These are phyloP conservation scores for Myzus persicae DNA, from an alignment of 1,140 invertebrate genomes.

Conservation along the genomic window DNA sequence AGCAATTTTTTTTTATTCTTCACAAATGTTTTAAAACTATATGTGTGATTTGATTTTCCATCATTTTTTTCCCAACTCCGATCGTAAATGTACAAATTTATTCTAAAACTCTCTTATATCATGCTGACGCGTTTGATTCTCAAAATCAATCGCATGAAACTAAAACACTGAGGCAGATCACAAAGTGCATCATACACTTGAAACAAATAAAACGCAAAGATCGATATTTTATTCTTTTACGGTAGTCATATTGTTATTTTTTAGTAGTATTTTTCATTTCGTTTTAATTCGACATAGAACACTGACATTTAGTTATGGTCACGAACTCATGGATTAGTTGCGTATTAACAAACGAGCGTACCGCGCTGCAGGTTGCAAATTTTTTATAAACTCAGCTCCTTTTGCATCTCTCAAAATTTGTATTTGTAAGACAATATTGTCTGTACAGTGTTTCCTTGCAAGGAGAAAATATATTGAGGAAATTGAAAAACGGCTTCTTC, in stretches of 20 bases:
- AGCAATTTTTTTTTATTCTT: neutral
- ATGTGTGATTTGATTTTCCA: neutral
- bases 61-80: neutral
- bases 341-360: no score
- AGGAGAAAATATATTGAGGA: no score
- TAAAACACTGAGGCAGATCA: neutral
- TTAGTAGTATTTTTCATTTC: no score
- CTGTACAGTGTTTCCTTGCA: no score
- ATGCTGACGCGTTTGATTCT: neutral
- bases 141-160: neutral
- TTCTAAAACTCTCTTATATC: neutral
- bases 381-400: no score
- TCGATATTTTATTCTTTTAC: neutral
- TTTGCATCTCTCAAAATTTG: no score
- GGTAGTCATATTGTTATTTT: neutral
- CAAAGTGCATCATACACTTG: neutral
- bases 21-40: neutral
- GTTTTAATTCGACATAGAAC: no score
- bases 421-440: no score
- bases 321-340: no score
- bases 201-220: neutral
- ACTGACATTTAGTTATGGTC: no score
- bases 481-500: no score
- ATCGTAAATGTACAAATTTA: neutral
- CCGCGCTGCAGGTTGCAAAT: no score